A percentile compares a stretch with the other conserved stretches of the same genome.
Evolutionary conservation across 2,888 invertebrate genomes (phyloP).

Genomic region (Ceriagrion tenellum): DNA sequence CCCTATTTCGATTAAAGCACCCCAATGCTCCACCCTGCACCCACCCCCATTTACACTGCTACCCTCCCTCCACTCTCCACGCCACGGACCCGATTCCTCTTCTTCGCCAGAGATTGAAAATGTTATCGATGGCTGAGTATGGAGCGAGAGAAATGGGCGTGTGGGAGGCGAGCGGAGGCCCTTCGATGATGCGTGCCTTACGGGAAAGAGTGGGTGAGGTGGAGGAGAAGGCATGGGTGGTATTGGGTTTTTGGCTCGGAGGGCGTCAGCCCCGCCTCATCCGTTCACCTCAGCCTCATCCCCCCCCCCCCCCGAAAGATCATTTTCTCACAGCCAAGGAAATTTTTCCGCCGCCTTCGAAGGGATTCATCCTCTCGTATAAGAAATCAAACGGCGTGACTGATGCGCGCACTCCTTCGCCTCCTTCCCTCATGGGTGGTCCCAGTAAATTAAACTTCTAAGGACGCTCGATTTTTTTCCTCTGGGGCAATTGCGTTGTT

Average conservation of each 20-base stretch:
- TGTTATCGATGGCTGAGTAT: slow-evolving; percentile 53
- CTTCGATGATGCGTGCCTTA: slow-evolving; percentile 4
- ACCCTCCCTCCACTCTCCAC: neutral
- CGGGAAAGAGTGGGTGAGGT: neutral
- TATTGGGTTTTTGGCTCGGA: neutral
- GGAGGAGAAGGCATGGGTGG: neutral
- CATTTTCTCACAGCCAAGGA: slow-evolving; percentile 9
- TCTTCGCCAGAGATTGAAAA: slow-evolving; percentile 54
- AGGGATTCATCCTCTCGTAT: neutral
- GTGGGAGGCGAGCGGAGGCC: neutral
- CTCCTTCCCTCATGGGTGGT: slow-evolving; percentile 18
- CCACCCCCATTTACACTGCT: neutral
- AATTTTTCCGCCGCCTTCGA: neutral
- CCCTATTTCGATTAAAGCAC: neutral
- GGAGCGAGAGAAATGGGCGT: slow-evolving; percentile 25
- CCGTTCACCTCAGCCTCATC: neutral
- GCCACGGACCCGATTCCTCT: neutral
- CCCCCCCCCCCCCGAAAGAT: neutral
- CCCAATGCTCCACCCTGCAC: neutral
- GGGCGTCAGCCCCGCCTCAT: neutral
- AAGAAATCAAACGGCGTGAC: slow-evolving; percentile 13
- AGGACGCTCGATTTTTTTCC: neutral
- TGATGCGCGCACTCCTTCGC: neutral
- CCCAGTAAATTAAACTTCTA: neutral
- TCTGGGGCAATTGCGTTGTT: neutral